These are phyloP conservation scores for Paracanthobrama guichenoti DNA, from an alignment of 2,113 vertebrate species.

Conservation along the genomic window DNA sequence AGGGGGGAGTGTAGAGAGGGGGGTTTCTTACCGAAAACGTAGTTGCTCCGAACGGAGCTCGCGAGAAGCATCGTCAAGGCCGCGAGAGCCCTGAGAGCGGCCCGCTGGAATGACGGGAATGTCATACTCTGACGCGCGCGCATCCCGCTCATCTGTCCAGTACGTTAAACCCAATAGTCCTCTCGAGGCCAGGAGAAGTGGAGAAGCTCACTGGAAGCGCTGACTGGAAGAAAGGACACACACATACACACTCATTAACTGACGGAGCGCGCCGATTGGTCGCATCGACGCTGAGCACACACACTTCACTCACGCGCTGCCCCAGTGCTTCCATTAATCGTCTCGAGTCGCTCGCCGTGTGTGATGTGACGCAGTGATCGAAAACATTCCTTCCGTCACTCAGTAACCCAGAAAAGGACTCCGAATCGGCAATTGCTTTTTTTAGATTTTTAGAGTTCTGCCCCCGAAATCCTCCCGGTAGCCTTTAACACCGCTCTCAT, in stretches of 20 bases:
- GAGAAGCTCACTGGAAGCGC: constrained; percentile 63
- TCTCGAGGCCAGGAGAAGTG: constrained; percentile 66
- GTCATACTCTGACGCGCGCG: constrained; percentile 68
- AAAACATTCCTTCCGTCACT: constrained; percentile 2
- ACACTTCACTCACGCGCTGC: constrained; percentile 60
- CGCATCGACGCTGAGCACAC: constrained; percentile 51
- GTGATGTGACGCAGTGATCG: constrained; percentile 50
- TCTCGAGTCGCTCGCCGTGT: constrained; percentile 62
- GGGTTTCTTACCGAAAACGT: constrained; percentile 67
- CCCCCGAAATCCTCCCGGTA: neutral
- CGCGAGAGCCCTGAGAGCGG: constrained; percentile 70
- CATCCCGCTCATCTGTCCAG: constrained; percentile 59
- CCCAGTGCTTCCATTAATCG: constrained; percentile 71
- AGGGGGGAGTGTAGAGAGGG: constrained; percentile 19
- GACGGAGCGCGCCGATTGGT: constrained; percentile 55
- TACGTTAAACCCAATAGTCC: constrained; percentile 36
- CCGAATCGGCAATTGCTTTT: neutral
- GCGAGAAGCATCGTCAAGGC: constrained; percentile 57
- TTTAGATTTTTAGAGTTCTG: constrained; percentile 14
- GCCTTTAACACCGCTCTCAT: constrained; percentile 4
- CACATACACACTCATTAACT: constrained; percentile 58
- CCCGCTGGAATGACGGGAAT: constrained; percentile 68
- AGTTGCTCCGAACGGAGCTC: constrained; percentile 70
- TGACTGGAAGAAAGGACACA: constrained; percentile 61
- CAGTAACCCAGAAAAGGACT: constrained; percentile 1